phyloP scores from a whole-genome alignment of 2,113 vertebrate species.

The Erinaceus europaeus region DNA sequence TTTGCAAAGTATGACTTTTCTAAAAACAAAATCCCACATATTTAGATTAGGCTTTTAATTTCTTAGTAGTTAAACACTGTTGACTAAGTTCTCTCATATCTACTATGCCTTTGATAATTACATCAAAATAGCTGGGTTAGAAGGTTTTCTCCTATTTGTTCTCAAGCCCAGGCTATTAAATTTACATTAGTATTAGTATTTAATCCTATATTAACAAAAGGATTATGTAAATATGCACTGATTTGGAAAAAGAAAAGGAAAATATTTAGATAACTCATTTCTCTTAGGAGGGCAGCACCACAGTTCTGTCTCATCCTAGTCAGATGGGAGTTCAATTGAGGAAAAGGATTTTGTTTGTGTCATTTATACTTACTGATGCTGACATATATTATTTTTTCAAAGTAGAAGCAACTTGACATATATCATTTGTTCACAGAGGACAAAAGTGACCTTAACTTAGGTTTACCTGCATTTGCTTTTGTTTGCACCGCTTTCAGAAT shows the following conservation, averaged over 20 bases:
- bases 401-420: background rate
- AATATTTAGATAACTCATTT: background rate
- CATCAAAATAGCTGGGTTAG: background rate
- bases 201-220: background rate
- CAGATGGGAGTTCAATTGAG: background rate
- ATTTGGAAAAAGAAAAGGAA: background rate
- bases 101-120: background rate
- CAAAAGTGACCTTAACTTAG: background rate
- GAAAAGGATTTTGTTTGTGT: background rate
- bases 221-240: background rate
- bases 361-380: background rate
- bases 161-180: background rate
- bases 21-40: background rate
- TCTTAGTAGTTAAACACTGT: conserved; percentile 7
- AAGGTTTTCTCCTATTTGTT: background rate
- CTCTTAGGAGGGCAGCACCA: background rate
- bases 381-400: background rate
- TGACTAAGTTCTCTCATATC: background rate
- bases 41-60: background rate
- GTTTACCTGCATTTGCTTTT: background rate
- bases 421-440: background rate
- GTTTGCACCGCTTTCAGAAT: too few relatives aligned
- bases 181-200: background rate
- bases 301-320: background rate
- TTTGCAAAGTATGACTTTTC: background rate